Conservation (phyloP, 2,113 vertebrate genomes). For the Oceanodroma tethys region DNA sequence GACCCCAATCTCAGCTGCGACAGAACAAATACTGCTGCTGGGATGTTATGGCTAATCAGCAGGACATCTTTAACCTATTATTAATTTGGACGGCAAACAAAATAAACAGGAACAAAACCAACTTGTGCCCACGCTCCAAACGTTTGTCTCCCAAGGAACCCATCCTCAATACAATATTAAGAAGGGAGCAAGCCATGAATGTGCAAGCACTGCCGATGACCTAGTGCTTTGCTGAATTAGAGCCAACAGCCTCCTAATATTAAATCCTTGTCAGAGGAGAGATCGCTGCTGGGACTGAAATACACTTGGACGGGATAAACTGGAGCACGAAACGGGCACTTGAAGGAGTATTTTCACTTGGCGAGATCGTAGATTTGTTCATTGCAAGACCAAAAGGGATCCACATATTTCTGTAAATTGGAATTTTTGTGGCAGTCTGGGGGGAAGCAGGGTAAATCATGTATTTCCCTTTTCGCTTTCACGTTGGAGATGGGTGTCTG, state of each 20-base stretch:
- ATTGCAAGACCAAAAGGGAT: background rate
- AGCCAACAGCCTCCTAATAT: background rate
- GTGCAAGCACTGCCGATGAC: fast-evolving
- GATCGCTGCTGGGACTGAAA: background rate
- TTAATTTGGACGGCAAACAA: background rate
- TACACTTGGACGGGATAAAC: background rate
- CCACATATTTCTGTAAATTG: background rate
- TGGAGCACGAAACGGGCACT: fast-evolving
- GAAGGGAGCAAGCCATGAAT: background rate
- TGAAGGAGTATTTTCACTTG: background rate
- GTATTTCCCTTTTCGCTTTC: background rate
- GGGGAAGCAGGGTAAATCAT: background rate
- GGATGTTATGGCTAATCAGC: background rate
- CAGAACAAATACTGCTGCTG: background rate
- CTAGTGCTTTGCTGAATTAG: background rate
- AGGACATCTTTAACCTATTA: background rate
- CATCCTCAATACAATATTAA: background rate
- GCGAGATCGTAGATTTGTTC: background rate
- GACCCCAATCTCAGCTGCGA: background rate
- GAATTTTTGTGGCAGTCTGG: background rate
- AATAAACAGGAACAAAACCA: background rate
- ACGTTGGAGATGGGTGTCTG: background rate
- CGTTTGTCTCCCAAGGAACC: background rate
- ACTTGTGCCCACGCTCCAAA: background rate
- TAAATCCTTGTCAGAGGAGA: background rate